A percentile compares a stretch with the other conserved stretches of the same genome.
These are phyloP conservation scores for Nezara viridula DNA, from an alignment of 2,888 invertebrate species.

Conservation along the genomic window DNA sequence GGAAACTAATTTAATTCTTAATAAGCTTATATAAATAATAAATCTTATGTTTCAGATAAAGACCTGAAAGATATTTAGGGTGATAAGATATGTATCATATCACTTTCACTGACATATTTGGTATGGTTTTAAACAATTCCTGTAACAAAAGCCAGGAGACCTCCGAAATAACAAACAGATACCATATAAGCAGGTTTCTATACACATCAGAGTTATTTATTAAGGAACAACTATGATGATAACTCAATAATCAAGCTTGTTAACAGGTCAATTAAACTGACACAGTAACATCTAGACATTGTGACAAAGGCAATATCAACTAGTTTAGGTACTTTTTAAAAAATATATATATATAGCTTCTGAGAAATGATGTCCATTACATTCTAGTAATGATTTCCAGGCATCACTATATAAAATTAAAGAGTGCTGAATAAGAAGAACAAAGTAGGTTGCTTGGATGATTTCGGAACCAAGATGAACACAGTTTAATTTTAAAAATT, in stretches of 20 bases:
- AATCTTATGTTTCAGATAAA: neutral
- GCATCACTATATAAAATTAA: neutral
- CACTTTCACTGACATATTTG: slow-evolving; percentile 9
- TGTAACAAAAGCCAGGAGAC: neutral
- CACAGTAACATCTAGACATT: neutral
- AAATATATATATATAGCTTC: too few species aligned
- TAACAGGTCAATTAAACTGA: slow-evolving; percentile 35
- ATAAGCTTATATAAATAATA: neutral
- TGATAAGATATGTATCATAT: slow-evolving; percentile 1
- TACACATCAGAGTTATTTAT: neutral
- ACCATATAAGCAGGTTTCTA: neutral
- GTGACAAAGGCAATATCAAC: neutral
- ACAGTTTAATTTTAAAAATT: neutral
- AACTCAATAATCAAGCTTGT: slow-evolving; percentile 28
- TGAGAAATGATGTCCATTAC: neutral
- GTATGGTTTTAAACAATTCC: neutral
- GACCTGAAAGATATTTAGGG: neutral
- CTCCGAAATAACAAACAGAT: neutral
- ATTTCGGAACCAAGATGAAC: neutral
- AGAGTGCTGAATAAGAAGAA: neutral
- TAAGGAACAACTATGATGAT: neutral
- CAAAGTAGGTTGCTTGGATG: neutral
- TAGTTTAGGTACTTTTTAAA: neutral
- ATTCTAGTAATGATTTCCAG: neutral
- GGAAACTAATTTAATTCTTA: neutral